phyloP scores from a whole-genome alignment of 2,113 vertebrate species.

The Emydura subglobosa region DNA sequence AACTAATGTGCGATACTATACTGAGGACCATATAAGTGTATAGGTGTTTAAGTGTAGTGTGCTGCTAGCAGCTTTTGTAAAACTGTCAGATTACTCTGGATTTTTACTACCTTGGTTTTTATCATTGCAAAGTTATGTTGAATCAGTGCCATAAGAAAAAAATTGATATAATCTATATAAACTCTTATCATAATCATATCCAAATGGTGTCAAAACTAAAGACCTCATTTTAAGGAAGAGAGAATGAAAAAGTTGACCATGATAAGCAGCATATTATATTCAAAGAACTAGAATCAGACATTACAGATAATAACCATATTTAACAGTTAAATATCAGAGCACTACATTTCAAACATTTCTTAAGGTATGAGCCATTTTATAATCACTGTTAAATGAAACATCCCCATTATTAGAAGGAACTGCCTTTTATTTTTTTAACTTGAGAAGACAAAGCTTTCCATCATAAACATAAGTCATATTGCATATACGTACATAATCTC shows the following conservation, averaged over 20 bases:
- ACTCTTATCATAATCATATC: background rate
- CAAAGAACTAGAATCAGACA: background rate
- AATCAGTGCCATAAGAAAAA: background rate
- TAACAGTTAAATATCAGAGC: background rate
- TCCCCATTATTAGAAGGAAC: background rate
- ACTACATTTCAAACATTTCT: background rate
- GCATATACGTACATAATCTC: background rate
- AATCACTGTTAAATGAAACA: background rate
- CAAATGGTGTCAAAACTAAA: background rate
- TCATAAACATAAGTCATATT: background rate
- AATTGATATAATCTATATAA: background rate
- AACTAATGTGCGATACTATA: background rate
- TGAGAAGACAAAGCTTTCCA: background rate
- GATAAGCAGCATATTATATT: background rate
- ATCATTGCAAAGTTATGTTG: background rate
- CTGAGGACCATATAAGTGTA: background rate
- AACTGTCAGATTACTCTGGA: background rate
- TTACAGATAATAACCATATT: background rate
- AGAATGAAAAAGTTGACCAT: background rate
- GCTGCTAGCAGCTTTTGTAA: background rate
- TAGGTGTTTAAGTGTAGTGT: background rate
- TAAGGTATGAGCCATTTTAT: background rate
- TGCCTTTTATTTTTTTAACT: background rate
- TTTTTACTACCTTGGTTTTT: background rate
- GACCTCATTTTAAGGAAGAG: background rate